A percentile compares a stretch with the other conserved stretches of the same genome.
These are phyloP conservation scores for Tragelaphus buxtoni DNA, from an alignment of 2,113 vertebrate species.

Conservation along the genomic window DNA sequence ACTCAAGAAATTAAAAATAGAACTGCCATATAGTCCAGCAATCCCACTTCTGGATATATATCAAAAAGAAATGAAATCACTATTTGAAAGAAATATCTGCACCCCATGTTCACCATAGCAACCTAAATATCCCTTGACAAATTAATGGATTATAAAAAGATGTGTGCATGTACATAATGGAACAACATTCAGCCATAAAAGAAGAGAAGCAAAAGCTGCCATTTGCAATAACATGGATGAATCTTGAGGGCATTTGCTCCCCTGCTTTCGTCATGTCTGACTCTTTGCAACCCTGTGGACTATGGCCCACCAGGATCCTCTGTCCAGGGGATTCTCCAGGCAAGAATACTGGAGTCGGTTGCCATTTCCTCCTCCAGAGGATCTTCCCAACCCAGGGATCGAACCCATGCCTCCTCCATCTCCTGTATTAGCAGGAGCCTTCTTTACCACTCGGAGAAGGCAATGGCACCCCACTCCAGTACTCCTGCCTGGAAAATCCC, in stretches of 20 bases:
- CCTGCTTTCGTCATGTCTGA: not conserved
- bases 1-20: not conserved
- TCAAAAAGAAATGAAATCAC: not conserved
- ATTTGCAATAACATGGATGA: not conserved
- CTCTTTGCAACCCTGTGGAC: not conserved
- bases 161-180: not conserved
- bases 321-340: not conserved
- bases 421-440: not conserved
- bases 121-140: not conserved
- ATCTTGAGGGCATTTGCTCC: not conserved
- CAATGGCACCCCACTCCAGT: too few relatives aligned
- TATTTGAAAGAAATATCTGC: not conserved
- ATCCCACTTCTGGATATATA: not conserved
- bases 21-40: not conserved
- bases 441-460: not conserved
- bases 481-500: too few relatives aligned
- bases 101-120: not conserved
- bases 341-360: not conserved
- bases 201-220: not conserved
- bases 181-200: not conserved
- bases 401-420: not conserved
- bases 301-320: not conserved
- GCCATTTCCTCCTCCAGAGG: not conserved
- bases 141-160: not conserved
- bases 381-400: not conserved